phyloP scores from a whole-genome alignment of 2,797 vertebrate genomes.

The Bufotes viridis region DNA sequence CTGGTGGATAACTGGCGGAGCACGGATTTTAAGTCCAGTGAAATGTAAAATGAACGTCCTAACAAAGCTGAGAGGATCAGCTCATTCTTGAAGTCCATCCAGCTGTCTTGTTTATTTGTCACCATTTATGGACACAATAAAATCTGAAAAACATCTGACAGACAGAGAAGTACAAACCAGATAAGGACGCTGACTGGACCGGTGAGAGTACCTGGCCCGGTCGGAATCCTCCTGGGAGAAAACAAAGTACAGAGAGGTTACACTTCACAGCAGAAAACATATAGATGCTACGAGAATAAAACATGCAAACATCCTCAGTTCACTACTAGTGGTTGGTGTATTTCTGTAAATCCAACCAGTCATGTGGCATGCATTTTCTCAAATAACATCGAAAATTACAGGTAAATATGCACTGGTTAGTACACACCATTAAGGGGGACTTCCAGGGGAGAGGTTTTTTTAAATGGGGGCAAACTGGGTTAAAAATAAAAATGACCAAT shows the following conservation, averaged over 20 bases:
- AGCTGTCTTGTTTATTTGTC: neutral
- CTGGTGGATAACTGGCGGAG: neutral
- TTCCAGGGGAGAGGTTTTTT: no score
- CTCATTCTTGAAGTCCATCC: neutral
- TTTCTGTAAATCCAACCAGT: neutral
- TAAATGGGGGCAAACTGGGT: no score
- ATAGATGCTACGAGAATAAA: neutral
- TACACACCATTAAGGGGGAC: no score
- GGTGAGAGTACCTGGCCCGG: slow-evolving; percentile 84
- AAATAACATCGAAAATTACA: neutral
- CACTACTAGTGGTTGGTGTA: no score
- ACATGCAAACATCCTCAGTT: neutral
- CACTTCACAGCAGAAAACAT: neutral
- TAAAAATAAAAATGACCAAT: no score
- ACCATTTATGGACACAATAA: neutral
- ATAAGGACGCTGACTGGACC: slow-evolving; percentile 79
- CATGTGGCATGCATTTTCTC: neutral
- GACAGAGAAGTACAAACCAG: slow-evolving; percentile 84
- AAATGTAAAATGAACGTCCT: neutral
- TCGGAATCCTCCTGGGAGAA: slow-evolving; percentile 91
- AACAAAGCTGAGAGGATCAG: neutral
- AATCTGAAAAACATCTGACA: neutral
- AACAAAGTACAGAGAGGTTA: slow-evolving; percentile 68
- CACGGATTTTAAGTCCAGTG: neutral
- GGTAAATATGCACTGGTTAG: no score